Conservation (phyloP, 2,888 invertebrate species). For the Zele albiditarsus region DNA sequence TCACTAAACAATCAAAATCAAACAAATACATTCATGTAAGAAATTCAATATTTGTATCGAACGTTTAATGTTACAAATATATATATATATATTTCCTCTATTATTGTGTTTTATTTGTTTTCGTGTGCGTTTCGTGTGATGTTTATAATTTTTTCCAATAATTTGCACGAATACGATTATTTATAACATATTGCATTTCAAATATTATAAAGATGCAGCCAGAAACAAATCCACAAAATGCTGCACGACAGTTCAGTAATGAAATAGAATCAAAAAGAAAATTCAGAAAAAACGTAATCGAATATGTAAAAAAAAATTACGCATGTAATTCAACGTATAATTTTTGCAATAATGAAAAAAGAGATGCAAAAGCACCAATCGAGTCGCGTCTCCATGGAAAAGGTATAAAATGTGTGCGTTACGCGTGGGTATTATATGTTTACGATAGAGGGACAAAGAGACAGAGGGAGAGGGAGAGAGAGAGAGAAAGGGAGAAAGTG, state of each 20-base stretch:
- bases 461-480: neutral
- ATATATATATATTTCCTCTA: slow-evolving; percentile 24
- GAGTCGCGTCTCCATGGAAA: slow-evolving; percentile 72
- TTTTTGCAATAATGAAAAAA: neutral
- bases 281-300: neutral
- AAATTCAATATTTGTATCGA: slow-evolving; percentile 27
- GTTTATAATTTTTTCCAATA: neutral
- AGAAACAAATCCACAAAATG: too few species aligned
- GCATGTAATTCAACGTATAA: neutral
- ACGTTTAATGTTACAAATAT: slow-evolving; percentile 23
- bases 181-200: neutral
- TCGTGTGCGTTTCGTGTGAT: slow-evolving; percentile 37
- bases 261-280: too few species aligned
- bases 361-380: neutral
- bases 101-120: slow-evolving; percentile 21
- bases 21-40: slow-evolving; percentile 52
- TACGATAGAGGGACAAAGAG: slow-evolving; percentile 1
- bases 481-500: neutral
- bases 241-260: too few species aligned
- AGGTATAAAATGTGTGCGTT: slow-evolving; percentile 75
- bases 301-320: neutral
- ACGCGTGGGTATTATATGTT: slow-evolving; percentile 33
- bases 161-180: slow-evolving; percentile 4
- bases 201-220: too few species aligned
- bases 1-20: slow-evolving; percentile 52